Conservation (phyloP, 2,888 invertebrate species). For the Disparrhopalites patrizii region DNA sequence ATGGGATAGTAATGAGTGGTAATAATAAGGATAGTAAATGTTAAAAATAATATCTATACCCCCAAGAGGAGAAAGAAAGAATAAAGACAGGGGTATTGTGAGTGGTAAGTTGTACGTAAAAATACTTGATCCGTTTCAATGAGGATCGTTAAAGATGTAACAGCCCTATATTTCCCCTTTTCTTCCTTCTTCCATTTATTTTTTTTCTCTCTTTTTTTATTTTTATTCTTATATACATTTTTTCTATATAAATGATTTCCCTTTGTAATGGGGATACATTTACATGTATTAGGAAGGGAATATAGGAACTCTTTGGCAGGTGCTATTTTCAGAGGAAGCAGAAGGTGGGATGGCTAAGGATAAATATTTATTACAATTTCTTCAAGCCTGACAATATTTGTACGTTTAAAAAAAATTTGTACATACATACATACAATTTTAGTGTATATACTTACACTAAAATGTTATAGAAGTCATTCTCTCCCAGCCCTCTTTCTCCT, state of each 20-base stretch:
- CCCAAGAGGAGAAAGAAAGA: not conserved
- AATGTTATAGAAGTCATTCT: too few relatives aligned
- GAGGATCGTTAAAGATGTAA: slow-evolving; percentile 13
- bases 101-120: slow-evolving; percentile 14
- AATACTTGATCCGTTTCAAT: slow-evolving; percentile 13
- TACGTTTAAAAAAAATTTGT: too few relatives aligned
- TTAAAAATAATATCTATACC: not conserved
- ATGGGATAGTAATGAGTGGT: not conserved
- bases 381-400: too few relatives aligned
- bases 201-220: not conserved
- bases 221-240: not conserved
- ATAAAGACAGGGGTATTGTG: not conserved
- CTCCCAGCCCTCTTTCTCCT: too few relatives aligned
- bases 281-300: not conserved
- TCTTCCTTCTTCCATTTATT: not conserved
- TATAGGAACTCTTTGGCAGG: not conserved
- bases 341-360: slow-evolving; percentile 1
- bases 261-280: too few relatives aligned
- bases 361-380: slow-evolving; percentile 19
- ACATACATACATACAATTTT: too few relatives aligned
- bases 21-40: not conserved
- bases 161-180: not conserved
- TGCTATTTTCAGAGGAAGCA: not conserved
- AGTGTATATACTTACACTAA: too few relatives aligned
- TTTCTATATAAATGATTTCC: not conserved